Evolutionary conservation across 30 jellyfish, hydroid and myxozoan species (phyloP), one percentile per base, ranked within the genome.

Genomic region (Cassiopea xamachana): DNA sequence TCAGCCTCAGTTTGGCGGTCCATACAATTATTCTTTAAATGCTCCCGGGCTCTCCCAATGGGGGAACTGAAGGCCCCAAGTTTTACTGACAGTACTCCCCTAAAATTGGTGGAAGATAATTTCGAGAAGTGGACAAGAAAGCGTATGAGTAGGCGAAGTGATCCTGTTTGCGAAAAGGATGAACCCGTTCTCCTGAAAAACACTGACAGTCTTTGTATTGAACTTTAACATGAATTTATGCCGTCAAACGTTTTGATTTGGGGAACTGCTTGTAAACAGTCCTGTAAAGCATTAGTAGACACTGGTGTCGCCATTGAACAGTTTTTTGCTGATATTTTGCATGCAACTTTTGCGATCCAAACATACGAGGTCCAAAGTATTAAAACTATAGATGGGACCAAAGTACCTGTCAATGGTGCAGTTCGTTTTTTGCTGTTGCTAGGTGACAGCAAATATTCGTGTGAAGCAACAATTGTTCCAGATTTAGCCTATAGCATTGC

Each of bases 11-110:
- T 43, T 17, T 17, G 48, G 78, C 48, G 48, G 48, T 6, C 78
- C 7, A 14, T 69, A 18, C 78, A 17, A 17, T 69, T n/a, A 69
- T 18, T 5, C 46, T 69, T 69, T 69, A 69, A 69, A 69, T 43
- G 78, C 48, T 18, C 46, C 46, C 0, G 78, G 78, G 78, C 15
- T n/a, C 48, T 69, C 78, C 46, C 78, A 43, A 18, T 43, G 46
- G 78, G 78, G 78, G 78, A 69, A 69, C 17, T 69, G 78, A 69
- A 69, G 78, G 48, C 78, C 78, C 78, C 46, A 69, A 69, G 48
- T 6, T 18, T 7, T 69, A 69, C 46, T 69, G 78, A 69, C 46
- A 8, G 15, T 17, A 18, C 73, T 14, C 78, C 78, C 78, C 78
- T 69, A 69, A 55, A 55, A 55, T 10, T 10, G 12, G 48, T 4